Evolutionary conservation across 2,888 invertebrate genomes (phyloP).

Genomic region (Eupithecia abbreviata): DNA sequence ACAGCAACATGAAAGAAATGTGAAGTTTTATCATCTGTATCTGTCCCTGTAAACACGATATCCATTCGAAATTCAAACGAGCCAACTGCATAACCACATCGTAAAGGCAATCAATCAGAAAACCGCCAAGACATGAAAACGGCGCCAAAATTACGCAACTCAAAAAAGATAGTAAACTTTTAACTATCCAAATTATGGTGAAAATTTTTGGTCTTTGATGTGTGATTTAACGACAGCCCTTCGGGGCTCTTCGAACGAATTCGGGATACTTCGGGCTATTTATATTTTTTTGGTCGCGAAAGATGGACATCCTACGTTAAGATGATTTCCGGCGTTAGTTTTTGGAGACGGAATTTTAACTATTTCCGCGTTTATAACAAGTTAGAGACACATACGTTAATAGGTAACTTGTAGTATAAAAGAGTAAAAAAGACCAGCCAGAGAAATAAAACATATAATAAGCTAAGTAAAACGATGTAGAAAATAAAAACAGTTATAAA

Average conservation of each 20-base stretch:
- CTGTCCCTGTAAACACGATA: constrained; percentile 15
- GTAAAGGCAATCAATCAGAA: constrained; percentile 33
- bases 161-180: constrained; percentile 50
- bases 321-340: constrained; percentile 39
- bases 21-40: constrained; percentile 1
- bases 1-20: constrained; percentile 6
- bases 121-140: constrained; percentile 28
- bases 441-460: not conserved
- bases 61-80: constrained; percentile 14
- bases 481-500: not conserved
- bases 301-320: constrained; percentile 57
- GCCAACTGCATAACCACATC: constrained; percentile 30
- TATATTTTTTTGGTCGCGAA: constrained; percentile 56
- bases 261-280: constrained; percentile 48
- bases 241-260: constrained; percentile 41
- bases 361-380: constrained; percentile 21
- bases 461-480: not conserved
- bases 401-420: not conserved
- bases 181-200: constrained; percentile 65
- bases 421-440: not conserved
- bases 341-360: constrained; percentile 43
- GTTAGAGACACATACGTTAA: not conserved
- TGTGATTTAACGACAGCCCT: constrained; percentile 61
- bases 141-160: constrained; percentile 45
- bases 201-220: constrained; percentile 67